Conservation (phyloP, 1,140 invertebrate genomes). For the Paraescarpia echinospica region DNA sequence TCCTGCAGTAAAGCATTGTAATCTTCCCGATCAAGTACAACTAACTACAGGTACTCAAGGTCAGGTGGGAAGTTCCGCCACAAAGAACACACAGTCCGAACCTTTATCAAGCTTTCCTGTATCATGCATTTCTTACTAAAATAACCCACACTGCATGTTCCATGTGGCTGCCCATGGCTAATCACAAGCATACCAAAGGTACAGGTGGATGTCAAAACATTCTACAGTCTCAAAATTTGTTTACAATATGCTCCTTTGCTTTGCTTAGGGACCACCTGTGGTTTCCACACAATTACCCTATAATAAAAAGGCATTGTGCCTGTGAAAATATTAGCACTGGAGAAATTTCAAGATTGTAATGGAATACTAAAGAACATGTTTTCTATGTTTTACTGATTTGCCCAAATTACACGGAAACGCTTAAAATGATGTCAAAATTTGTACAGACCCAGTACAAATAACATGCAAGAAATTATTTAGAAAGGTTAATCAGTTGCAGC, state of each 20-base stretch:
- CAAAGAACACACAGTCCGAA: neutral
- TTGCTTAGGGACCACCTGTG: neutral
- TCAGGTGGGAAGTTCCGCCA: neutral
- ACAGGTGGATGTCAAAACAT: neutral
- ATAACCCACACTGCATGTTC: neutral
- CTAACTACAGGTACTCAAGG: neutral
- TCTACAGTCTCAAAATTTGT: neutral
- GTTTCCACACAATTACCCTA: neutral
- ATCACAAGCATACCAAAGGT: neutral
- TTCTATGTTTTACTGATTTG: no score
- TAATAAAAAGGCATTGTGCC: neutral
- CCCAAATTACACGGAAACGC: no score
- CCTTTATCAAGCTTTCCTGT: neutral
- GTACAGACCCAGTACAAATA: no score
- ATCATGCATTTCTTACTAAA: neutral
- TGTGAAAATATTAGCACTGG: neutral
- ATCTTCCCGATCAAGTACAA: neutral
- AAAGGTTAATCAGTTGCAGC: no score
- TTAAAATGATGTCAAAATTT: no score
- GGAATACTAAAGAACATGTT: no score
- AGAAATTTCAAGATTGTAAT: neutral
- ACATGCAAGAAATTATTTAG: no score
- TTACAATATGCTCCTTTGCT: neutral
- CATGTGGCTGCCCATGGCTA: neutral
- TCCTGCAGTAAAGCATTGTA: neutral